Percentiles rank a stretch among this genome's conserved stretches.
Evolutionary conservation across 2,888 invertebrate genomes (phyloP).

Genomic region (Polydrusus pterygomalis): DNA sequence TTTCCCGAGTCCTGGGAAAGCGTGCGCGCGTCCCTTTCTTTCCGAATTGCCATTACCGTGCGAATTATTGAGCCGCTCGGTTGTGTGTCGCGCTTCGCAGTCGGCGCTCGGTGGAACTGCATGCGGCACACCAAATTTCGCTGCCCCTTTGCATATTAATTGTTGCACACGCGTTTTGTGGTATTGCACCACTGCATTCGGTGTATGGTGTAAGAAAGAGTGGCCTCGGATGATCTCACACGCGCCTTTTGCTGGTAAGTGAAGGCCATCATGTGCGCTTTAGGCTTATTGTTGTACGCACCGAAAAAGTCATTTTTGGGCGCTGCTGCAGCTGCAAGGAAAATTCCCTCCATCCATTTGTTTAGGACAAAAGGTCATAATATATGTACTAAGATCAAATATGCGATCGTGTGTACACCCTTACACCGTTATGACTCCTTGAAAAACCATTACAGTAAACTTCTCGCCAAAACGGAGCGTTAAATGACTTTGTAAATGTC

Average conservation of each 20-base stretch:
- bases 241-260: conserved; percentile 68
- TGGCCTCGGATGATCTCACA: conserved; percentile 73
- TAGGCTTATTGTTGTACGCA: conserved; percentile 28
- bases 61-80: conserved; percentile 66
- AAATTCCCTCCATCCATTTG: conserved; percentile 19
- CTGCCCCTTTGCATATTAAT: conserved; percentile 40
- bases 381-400: neutral
- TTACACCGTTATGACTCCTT: neutral
- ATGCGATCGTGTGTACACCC: no score
- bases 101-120: conserved; percentile 62
- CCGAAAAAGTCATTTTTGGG: conserved; percentile 9
- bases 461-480: neutral
- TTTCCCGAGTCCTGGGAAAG: conserved; percentile 64
- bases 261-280: conserved; percentile 31
- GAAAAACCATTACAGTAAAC: neutral
- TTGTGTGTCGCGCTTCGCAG: conserved; percentile 61
- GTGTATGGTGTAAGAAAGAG: conserved; percentile 73
- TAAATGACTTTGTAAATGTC: conserved; percentile 20
- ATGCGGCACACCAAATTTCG: conserved; percentile 50
- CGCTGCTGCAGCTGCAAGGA: conserved; percentile 29
- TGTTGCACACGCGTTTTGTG: conserved; percentile 47
- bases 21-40: conserved; percentile 63
- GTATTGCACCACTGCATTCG: conserved; percentile 45
- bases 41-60: conserved; percentile 67
- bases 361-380: conserved; percentile 7